Evolutionary conservation across 2,797 vertebrate species (phyloP).

Genomic region (Gadopsis marmoratus): DNA sequence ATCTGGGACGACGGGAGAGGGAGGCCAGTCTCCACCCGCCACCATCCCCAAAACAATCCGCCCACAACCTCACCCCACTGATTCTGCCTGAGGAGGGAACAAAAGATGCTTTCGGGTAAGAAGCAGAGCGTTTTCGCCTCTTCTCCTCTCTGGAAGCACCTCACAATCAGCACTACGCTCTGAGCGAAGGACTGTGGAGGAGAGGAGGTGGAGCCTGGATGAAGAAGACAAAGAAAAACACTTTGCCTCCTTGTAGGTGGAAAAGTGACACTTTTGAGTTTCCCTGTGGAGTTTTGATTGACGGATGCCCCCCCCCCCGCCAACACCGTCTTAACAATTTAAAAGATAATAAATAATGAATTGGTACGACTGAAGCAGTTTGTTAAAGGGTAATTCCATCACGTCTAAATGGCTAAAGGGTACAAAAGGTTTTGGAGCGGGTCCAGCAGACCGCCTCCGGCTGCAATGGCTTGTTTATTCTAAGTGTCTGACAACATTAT

Average conservation of each 20-base stretch:
- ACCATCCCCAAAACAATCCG: slow-evolving; percentile 25
- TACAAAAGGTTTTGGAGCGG: no score
- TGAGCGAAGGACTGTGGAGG: slow-evolving; percentile 40
- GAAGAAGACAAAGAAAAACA: slow-evolving; percentile 5
- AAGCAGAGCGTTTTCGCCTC: slow-evolving; percentile 24
- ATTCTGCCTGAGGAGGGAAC: slow-evolving; percentile 23
- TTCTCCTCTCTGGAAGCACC: slow-evolving; percentile 48
- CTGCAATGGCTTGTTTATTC: no score
- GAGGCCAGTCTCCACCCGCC: background rate
- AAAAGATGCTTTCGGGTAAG: background rate
- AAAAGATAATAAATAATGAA: slow-evolving; percentile 24
- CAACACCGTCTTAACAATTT: slow-evolving; percentile 26
- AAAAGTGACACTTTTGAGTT: slow-evolving; percentile 29
- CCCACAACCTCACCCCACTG: slow-evolving; percentile 15
- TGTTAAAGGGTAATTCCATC: background rate
- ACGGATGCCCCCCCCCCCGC: slow-evolving; percentile 8
- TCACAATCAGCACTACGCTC: slow-evolving; percentile 70
- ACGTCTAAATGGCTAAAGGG: no score
- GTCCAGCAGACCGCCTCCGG: no score
- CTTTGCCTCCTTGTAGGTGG: background rate
- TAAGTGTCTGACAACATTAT: no score
- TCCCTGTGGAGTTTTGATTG: slow-evolving; percentile 17
- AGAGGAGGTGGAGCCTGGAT: slow-evolving; percentile 16
- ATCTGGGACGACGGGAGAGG: slow-evolving; percentile 10
- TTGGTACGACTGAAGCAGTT: slow-evolving; percentile 32